Evolutionary conservation across 2,797 vertebrate species (phyloP), one percentile per base, ranked within the genome.

Genomic region (Jordanella pulchra): DNA sequence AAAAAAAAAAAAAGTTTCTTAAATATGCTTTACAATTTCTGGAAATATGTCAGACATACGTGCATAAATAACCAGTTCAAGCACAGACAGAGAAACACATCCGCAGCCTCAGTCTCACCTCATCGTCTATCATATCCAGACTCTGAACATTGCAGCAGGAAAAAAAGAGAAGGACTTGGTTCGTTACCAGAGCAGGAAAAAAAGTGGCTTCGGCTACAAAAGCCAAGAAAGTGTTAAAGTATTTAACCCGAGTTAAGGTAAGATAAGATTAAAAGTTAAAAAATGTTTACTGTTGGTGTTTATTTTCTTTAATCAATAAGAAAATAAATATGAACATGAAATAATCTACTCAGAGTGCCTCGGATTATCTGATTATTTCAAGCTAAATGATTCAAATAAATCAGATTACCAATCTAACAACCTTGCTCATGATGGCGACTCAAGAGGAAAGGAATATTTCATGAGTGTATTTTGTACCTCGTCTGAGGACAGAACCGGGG

Each of bases 111-210:
- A 21, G 79, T 93, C 97, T 99, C 95, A 99, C 97, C 97, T 99
- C 96, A 77, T 99, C 97, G 89, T 99, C 97, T 94, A 98, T 96
- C 95, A 98, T 98, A 94, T 99, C 97, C 97, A 98, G 94, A 94
- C 97, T 99, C 98, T 99, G 94, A 92, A 86, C 58, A 89, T 80
- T 81, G 88, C 91, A 91, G 92, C 91, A 82, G 73, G 79, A 82
- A 81, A 72, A 88, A 87, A 69, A 91, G 68, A 81, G 87, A 73
- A 81, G 21, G 55, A 81, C 48, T 69, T 28, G 53, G 71, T 76
- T 42, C 78, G 83, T 92, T 91, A 92, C 76, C 53, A 76, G 65
- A 84, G 72, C 44, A 61, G 32, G 68, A 75, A 45, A 77, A 44
- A 64, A 75, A 64, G 72, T 50, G 25, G 27, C 54, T 67, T 73